Percentiles rank a stretch among this genome's conserved stretches.
phyloP scores from a whole-genome alignment of 1,140 invertebrate species.

The Elymnias hypermnestra region DNA sequence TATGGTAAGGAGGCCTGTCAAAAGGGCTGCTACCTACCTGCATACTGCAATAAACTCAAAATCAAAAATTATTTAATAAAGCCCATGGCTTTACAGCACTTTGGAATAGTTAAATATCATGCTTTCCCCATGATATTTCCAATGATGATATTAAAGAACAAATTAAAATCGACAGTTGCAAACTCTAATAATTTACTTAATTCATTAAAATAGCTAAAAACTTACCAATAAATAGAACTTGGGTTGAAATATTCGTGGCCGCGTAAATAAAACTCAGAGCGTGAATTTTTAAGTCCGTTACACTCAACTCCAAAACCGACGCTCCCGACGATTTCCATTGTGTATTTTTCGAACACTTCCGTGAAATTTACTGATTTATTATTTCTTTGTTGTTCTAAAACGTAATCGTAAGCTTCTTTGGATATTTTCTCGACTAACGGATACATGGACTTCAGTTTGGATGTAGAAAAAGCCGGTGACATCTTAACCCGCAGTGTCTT shows the following conservation, averaged over 20 bases:
- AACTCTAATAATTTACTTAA: background rate
- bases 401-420: constrained; percentile 43
- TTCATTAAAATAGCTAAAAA: constrained; percentile 2
- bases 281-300: constrained; percentile 73
- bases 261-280: constrained; percentile 72
- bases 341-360: constrained; percentile 77
- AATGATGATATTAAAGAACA: too few species aligned
- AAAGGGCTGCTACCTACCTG: too few species aligned
- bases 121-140: too few species aligned
- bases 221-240: constrained; percentile 48
- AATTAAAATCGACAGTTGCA: too few species aligned
- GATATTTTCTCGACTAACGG: constrained; percentile 60
- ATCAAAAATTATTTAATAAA: too few species aligned
- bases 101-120: too few species aligned
- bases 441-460: constrained; percentile 74
- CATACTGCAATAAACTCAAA: too few species aligned
- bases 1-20: too few species aligned
- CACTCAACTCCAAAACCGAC: constrained; percentile 80
- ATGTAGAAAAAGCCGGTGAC: constrained; percentile 68
- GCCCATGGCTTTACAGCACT: too few species aligned
- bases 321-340: constrained; percentile 80
- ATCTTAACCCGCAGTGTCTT: constrained; percentile 65
- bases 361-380: constrained; percentile 67
- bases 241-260: constrained; percentile 59
- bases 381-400: constrained; percentile 31